Evolutionary conservation across 2,797 vertebrate species (phyloP), one percentile per base, ranked within the genome.

Genomic region (Macropus fuliginosus): DNA sequence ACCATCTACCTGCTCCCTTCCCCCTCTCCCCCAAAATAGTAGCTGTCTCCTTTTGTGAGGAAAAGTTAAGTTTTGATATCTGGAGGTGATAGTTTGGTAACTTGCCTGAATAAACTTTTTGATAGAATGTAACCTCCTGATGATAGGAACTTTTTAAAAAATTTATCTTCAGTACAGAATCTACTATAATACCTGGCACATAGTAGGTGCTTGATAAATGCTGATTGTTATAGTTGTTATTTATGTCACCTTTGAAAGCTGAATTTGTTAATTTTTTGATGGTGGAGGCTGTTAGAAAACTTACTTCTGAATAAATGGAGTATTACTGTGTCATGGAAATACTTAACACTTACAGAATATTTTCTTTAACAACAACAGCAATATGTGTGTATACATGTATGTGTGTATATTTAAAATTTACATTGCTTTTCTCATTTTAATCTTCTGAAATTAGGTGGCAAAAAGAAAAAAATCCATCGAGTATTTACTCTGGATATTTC

Each of bases 401-500:
- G 10, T 31, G 2, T 59, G 1, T 59, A 1, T 59, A 31, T 62
- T 16, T 40, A 21, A 40, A 34, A 4, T 95, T 92, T 92, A 56
- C 62, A 62, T 89, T 28, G 5, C 56, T n/a, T 1, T 89, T 90
- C 96, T 94, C 14, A 55, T 81, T 40, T 62, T 74, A 11, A 90
- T 89, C 91, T 94, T 95, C 52, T 93, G 29, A 93, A 57, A 10
- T 74, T 92, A 4, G 40, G 62, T 93, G 12, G 28, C 31, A 87
- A 95, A 93, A 94, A 62, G 11, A 94, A 94, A 66, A 66, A 55
- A 50, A 93, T 12, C 4, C 54, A 0, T 55, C 16, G 54, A 93
- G 4, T 91, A 55, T 92, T 94, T 54, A 27, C 28, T 96, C 89
- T 92, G 40, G 21, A 66, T 94, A 55, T 96, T 90, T 92, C 90